Conservation (phyloP, 2,113 vertebrate genomes). For the Leucopsar rothschildi region DNA sequence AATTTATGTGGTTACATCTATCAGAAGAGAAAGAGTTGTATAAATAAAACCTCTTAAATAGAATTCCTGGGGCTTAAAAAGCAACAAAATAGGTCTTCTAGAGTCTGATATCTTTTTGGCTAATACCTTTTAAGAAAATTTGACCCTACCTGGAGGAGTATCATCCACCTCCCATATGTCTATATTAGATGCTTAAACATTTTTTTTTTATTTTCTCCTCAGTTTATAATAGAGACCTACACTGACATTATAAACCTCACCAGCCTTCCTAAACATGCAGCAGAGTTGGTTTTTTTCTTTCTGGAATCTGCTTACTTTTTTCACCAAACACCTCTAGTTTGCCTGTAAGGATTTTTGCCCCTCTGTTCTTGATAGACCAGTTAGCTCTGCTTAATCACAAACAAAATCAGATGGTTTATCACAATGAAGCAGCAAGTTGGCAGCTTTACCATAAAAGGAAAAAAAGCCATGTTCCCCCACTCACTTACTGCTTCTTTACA, state of each 20-base stretch:
- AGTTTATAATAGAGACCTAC: neutral
- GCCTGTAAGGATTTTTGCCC: neutral
- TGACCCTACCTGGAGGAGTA: neutral
- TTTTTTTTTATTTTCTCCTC: neutral
- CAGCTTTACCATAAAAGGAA: slow-evolving; percentile 79
- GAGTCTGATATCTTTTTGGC: neutral
- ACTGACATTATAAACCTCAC: neutral
- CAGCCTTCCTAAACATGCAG: neutral
- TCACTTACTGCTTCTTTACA: slow-evolving; percentile 34
- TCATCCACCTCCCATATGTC: neutral
- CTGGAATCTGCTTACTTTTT: neutral
- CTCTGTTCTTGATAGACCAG: slow-evolving; percentile 31
- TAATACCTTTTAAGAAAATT: neutral
- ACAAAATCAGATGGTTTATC: slow-evolving; percentile 61
- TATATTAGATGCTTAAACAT: neutral
- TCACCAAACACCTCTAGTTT: neutral
- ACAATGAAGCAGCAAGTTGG: slow-evolving; percentile 39
- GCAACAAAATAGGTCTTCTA: neutral
- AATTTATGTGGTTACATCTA: neutral
- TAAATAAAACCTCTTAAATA: neutral
- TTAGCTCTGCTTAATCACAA: slow-evolving; percentile 62
- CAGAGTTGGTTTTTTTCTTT: neutral
- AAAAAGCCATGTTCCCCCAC: slow-evolving; percentile 15
- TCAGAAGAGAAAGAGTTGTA: neutral
- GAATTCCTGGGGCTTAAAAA: neutral